phyloP scores from a whole-genome alignment of 2,888 invertebrate species.

The Trachelus tabidus region DNA sequence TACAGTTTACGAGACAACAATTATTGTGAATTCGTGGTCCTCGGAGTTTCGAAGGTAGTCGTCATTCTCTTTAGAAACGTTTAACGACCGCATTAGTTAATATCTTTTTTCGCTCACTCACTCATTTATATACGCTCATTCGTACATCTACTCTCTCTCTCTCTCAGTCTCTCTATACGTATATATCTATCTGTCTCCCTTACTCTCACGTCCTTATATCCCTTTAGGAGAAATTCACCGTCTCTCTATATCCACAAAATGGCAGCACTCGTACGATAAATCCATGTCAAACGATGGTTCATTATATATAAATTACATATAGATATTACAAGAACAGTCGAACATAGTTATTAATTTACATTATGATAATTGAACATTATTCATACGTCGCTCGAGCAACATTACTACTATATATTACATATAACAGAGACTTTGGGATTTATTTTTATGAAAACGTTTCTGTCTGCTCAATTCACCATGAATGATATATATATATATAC shows the following conservation, averaged over 20 bases:
- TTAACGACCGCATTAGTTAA: neutral
- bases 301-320: neutral
- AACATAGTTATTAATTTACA: neutral
- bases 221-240: neutral
- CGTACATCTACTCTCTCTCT: neutral
- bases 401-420: neutral
- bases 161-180: too few relatives aligned
- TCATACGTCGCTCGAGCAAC: neutral
- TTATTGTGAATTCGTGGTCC: conserved; percentile 56
- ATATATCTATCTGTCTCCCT: neutral
- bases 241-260: neutral
- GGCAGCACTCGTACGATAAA: neutral
- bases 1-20: conserved; percentile 12
- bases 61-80: neutral
- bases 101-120: neutral
- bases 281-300: neutral
- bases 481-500: conserved; percentile 3
- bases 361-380: neutral
- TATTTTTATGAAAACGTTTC: neutral
- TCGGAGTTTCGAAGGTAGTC: conserved; percentile 41
- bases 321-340: neutral
- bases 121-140: neutral
- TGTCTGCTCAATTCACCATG: neutral
- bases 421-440: neutral
- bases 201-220: neutral